Conservation (phyloP, 2,888 invertebrate species). For the Cactoblastis cactorum region DNA sequence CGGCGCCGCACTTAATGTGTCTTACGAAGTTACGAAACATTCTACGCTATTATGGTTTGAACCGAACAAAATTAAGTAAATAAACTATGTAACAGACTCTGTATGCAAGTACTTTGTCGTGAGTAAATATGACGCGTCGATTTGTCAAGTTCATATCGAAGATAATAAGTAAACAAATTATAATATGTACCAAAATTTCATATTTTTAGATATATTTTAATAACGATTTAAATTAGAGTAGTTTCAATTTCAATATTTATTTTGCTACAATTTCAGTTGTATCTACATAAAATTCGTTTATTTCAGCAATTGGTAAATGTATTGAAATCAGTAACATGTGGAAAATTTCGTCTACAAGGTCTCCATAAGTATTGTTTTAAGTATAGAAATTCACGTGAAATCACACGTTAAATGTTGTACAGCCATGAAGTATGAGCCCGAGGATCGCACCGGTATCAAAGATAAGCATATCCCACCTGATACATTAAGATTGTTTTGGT, state of each 20-base stretch:
- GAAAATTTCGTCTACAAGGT: not conserved
- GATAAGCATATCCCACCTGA: constrained; percentile 57
- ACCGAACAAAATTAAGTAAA: constrained; percentile 4
- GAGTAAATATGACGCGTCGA: not conserved
- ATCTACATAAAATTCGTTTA: too few species aligned
- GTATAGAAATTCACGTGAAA: not conserved
- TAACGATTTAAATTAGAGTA: not conserved
- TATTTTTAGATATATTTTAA: not conserved
- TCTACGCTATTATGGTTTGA: not conserved
- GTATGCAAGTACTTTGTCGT: not conserved
- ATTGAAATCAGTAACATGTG: not conserved
- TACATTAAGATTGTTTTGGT: constrained; percentile 53
- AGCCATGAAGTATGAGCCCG: not conserved
- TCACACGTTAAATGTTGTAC: too few species aligned
- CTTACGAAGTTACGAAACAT: constrained; percentile 1
- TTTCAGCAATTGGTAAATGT: too few species aligned
- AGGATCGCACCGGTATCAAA: constrained; percentile 15
- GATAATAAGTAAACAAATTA: not conserved
- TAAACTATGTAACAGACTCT: not conserved
- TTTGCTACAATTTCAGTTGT: too few species aligned
- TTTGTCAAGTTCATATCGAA: constrained; percentile 6
- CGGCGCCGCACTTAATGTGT: not conserved
- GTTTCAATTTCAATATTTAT: too few species aligned
- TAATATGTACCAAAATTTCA: not conserved
- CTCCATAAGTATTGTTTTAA: not conserved